phyloP scores from a whole-genome alignment of 1,140 invertebrate species.

The Apis dorsata region DNA sequence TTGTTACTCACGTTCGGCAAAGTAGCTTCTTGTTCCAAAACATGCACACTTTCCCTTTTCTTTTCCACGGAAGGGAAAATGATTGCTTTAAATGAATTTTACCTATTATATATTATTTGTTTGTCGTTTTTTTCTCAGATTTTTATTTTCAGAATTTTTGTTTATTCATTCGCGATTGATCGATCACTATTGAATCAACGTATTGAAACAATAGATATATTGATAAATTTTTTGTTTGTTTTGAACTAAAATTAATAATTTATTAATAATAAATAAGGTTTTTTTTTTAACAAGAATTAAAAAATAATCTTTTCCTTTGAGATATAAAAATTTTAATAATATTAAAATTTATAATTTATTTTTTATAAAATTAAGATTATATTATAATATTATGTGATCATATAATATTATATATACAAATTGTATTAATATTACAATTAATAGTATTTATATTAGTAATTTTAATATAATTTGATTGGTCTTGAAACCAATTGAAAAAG shows the following conservation, averaged over 20 bases:
- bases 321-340: background rate
- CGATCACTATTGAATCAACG: constrained; percentile 7
- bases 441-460: background rate
- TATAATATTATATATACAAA: background rate
- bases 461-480: background rate
- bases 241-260: background rate
- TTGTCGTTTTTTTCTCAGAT: constrained; percentile 39
- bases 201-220: constrained; percentile 29
- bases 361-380: background rate
- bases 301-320: background rate
- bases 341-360: background rate
- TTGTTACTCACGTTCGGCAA: constrained; percentile 1
- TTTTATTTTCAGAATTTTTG: constrained; percentile 65
- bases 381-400: background rate
- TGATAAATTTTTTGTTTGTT: constrained; percentile 17
- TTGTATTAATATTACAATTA: too few relatives aligned
- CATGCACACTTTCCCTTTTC: constrained; percentile 71
- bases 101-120: constrained; percentile 57
- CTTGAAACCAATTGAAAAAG: background rate
- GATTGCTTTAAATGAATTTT: constrained; percentile 53
- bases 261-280: background rate
- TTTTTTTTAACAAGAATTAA: background rate
- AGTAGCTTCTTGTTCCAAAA: constrained; percentile 52
- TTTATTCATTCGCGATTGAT: constrained; percentile 59
- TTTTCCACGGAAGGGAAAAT: constrained; percentile 73